Evolutionary conservation across 2,113 vertebrate genomes (phyloP), one percentile per base, ranked within the genome.

Genomic region (Sminthopsis crassicaudata): DNA sequence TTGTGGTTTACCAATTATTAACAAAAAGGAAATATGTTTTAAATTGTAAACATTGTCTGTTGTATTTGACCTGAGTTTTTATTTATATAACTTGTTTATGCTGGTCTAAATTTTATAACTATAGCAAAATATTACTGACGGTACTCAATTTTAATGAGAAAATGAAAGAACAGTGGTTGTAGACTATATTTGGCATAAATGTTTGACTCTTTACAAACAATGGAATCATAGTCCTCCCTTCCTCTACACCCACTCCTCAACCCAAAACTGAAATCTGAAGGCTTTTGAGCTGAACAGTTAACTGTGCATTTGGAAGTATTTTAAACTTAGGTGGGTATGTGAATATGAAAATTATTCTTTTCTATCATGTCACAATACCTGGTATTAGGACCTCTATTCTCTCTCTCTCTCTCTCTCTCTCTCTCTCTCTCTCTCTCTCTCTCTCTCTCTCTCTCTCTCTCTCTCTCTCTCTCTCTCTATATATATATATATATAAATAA

Each of bases 271-370:
- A 97, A 96, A 97, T 92, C 92, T 96, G 55, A 97, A 97, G 91
- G 92, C 57, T 96, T 98, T 97, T 67, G 95, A 98, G 94, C 53
- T 54, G 96, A 94, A 6, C 93, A 97, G 95, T 95, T 95, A 92
- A 97, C 97, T 97, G 95, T 46, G 94, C 48, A 53, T 90, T 95
- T 88, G 94, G 48, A 46, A 96, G 36, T 96, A 96, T 96, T 97
- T 97, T 95, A 96, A 98, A 97, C 95, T 95, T 96, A 92, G 93
- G 27, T 67, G 92, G 97, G 97, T 54, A 76, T 94, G 95, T 97
- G 97, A 98, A 94, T 97, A 97, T 97, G 97, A 96, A 95, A 96
- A 67, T 42, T 89, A 96, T 95, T 95, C 93, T 97, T 97, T 95
- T 89, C 95, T 3, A 96, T 92, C 51, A 95, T 94, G 95, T 97